Evolutionary conservation across 2,888 invertebrate genomes (phyloP), one percentile per base, ranked within the genome.

Genomic region (Exocentrus adspersus): DNA sequence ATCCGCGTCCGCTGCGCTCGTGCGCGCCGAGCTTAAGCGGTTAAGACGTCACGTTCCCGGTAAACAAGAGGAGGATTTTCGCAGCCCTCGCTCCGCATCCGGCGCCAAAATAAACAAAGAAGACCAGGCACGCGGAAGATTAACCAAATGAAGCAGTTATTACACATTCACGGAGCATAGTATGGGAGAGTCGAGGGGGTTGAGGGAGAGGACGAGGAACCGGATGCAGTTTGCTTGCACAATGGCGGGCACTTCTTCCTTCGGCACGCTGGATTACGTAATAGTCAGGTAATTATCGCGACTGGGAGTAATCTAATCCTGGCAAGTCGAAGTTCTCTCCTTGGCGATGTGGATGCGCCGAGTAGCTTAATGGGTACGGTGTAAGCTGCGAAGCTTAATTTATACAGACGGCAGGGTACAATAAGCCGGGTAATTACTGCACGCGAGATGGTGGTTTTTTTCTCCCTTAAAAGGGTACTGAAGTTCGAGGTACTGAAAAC

Each of bases 91-190:
- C 37, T 2, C n/a, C 12, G 2, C 37, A 9, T 12, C 2, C 37
- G 37, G 37, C 4, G 24, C 24, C 37, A 37, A 37, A 37, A 37
- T 37, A 37, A 37, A 59, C 43, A 43, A 43, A 43, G 19, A 12
- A 37, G 28, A 21, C 19, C 12, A 16, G 21, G 12, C 48, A 30
- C 21, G 16, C 51, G n/a, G 16, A 45, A 67, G 72, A 75, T 73
- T 75, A 74, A 70, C 71, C 74, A 72, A 74, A 74, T 72, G 72
- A 72, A 72, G 73, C 68, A 63, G 72, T 75, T 75, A 74, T 77
- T 77, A 73, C 69, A 73, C 68, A 77, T 77, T 75, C 77, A 69
- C 62, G 52, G 32, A 60, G 73, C 74, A 72, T 73, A 63, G 62
- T 68, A 41, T 43, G 62, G 14, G 59, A 66, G 62, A 60, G 48